A percentile compares a stretch with the other conserved stretches of the same genome.
Evolutionary conservation across 2,888 invertebrate species (phyloP).

Genomic region (Tetanocera ferruginea): DNA sequence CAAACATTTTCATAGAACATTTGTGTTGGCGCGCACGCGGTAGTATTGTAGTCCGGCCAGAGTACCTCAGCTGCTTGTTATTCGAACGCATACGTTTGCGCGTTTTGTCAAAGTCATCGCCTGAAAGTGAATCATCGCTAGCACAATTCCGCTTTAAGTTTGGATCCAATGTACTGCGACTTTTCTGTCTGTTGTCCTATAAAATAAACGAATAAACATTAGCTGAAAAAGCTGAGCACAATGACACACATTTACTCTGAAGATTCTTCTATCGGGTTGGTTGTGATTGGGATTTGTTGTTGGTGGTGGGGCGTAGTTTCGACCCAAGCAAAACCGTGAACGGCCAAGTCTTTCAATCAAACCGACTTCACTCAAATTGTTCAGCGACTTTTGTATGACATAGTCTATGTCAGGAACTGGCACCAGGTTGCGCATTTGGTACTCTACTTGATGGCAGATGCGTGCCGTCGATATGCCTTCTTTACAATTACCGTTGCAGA

Average conservation of each 20-base stretch:
- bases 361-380: constrained; percentile 49
- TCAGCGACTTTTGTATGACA: constrained; percentile 49
- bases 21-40: constrained; percentile 46
- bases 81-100: constrained; percentile 50
- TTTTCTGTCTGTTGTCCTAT: constrained; percentile 31
- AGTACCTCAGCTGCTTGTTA: constrained; percentile 42
- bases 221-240: not conserved
- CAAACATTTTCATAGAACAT: not conserved
- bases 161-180: constrained; percentile 45
- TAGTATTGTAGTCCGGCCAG: constrained; percentile 40
- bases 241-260: constrained; percentile 44
- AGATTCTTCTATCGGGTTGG: constrained; percentile 37
- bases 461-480: constrained; percentile 33
- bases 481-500: constrained; percentile 40
- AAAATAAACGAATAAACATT: not conserved
- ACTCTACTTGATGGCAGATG: constrained; percentile 49
- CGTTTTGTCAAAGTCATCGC: constrained; percentile 47
- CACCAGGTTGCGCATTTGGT: constrained; percentile 52
- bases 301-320: constrained; percentile 2
- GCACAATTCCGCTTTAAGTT: constrained; percentile 40
- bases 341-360: constrained; percentile 42
- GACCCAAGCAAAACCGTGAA: constrained; percentile 18
- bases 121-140: constrained; percentile 49
- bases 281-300: constrained; percentile 9
- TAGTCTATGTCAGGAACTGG: constrained; percentile 50